Evolutionary conservation across 1,140 invertebrate species (phyloP), one percentile per base, ranked within the genome.

Genomic region (Hyposmocoma kahamanoa): DNA sequence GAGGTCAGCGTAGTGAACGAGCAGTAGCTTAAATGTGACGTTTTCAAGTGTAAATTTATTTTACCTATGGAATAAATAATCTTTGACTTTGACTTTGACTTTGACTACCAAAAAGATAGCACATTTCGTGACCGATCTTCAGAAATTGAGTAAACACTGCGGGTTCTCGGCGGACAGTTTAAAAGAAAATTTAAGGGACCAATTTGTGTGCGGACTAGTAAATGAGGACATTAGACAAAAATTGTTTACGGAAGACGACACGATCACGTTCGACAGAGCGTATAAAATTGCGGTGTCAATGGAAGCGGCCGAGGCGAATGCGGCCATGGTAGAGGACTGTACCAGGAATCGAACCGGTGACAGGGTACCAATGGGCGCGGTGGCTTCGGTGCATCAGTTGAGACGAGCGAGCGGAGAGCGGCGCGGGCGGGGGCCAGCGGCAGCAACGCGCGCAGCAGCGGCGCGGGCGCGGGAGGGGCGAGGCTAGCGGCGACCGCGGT

Each of bases 151-250:
- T 15, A 34, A 34, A 34, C 8, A 34, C 32, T 34, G 32, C n/a
- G 32, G 32, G 3, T 34, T 34, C n/a, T 10, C 32, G 32, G 32
- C 32, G 32, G 13, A 9, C 32, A 34, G 32, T 15, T 34, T 34
- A 34, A 34, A 34, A 13, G 32, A 34, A 13, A 34, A 34, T 34
- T 34, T 34, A 34, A 34, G 32, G 15, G 32, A 34, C 32, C 32
- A 34, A 34, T 34, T 34, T 34, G 32, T 34, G n/a, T 34, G 32
- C 32, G 32, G 32, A 8, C 5, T 34, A 15, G 5, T 34, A 13
- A 34, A 34, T 34, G 32, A 34, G 4, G 32, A 34, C 15, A 34
- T 34, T n/a, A 9, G 32, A 15, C 32, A 34, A 13, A 34, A 34
- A 13, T 15, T 34, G 15, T 34, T 34, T 15, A 34, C 32, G 9